These are phyloP conservation scores for Stichodactyla mertensii DNA, from an alignment of 64 coral and sea anemone genomes.

Conservation along the genomic window DNA sequence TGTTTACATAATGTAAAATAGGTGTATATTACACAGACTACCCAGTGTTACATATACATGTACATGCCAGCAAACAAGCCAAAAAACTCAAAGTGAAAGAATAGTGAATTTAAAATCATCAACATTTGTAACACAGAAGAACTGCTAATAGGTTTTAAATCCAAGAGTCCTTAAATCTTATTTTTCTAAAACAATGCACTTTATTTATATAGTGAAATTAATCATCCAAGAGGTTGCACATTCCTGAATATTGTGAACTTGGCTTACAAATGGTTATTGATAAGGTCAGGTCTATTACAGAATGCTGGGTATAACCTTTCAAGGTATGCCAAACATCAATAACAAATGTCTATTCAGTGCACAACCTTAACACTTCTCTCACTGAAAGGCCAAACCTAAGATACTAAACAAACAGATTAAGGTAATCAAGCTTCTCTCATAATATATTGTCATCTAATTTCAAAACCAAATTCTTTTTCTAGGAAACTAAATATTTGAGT, in stretches of 20 bases:
- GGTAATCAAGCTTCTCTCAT: neutral
- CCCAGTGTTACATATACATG: no score
- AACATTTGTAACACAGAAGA: no score
- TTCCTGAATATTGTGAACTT: neutral
- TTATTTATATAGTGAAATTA: no score
- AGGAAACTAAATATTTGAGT: neutral
- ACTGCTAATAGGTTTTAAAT: no score
- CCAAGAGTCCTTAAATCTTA: no score
- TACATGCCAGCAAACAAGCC: no score
- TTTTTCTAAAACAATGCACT: no score
- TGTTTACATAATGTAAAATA: no score
- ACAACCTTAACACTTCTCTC: neutral
- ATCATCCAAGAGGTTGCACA: no score
- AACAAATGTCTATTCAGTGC: neutral
- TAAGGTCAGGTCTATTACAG: conserved; percentile 17
- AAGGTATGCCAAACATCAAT: neutral
- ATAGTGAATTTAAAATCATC: no score
- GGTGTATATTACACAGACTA: no score
- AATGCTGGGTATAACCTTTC: neutral
- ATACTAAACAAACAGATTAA: neutral
- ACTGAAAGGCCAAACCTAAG: neutral
- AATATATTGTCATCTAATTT: neutral
- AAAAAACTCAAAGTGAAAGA: no score
- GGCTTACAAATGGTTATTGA: neutral
- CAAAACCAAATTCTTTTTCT: neutral